These are phyloP conservation scores for Drosophila algonquin DNA, from an alignment of 2,888 invertebrate genomes.

Conservation along the genomic window DNA sequence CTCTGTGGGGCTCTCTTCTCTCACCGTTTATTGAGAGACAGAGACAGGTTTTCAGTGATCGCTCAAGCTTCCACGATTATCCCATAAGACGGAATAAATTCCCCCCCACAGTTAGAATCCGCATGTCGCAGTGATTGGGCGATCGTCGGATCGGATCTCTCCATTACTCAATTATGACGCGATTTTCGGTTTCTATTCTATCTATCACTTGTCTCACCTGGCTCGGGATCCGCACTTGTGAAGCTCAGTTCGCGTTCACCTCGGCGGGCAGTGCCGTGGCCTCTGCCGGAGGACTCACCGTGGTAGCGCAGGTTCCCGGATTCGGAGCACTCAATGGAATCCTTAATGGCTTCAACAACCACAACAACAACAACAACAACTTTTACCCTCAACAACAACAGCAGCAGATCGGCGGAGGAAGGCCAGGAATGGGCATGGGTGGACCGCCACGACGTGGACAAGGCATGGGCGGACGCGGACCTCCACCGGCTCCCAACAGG, in stretches of 20 bases:
- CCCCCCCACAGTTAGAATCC: constrained; percentile 60
- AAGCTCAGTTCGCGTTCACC: constrained; percentile 52
- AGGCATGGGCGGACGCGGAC: constrained; percentile 15
- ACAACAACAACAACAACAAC: constrained; percentile 24
- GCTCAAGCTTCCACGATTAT: constrained; percentile 37
- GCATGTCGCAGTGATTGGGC: constrained; percentile 36
- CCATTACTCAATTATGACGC: constrained; percentile 25
- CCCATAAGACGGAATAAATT: constrained; percentile 22
- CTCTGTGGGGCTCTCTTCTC: constrained; percentile 9
- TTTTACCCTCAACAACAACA: constrained; percentile 28
- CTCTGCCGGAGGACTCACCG: constrained; percentile 51
- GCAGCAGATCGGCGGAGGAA: constrained; percentile 21
- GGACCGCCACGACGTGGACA: background rate
- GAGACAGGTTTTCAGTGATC: constrained; percentile 30
- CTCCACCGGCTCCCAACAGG: background rate
- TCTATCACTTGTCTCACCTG: constrained; percentile 14
- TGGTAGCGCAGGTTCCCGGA: constrained; percentile 50
- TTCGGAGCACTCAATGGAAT: constrained; percentile 27
- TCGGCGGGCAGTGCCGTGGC: constrained; percentile 55
- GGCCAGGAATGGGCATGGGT: constrained; percentile 13
- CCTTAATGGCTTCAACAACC: constrained; percentile 11
- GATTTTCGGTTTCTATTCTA: constrained; percentile 14
- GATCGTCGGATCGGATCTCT: constrained; percentile 13
- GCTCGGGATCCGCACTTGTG: constrained; percentile 22
- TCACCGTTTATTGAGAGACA: constrained; percentile 6